phyloP scores from a whole-genome alignment of 2,888 invertebrate genomes.

The Amiota minor region DNA sequence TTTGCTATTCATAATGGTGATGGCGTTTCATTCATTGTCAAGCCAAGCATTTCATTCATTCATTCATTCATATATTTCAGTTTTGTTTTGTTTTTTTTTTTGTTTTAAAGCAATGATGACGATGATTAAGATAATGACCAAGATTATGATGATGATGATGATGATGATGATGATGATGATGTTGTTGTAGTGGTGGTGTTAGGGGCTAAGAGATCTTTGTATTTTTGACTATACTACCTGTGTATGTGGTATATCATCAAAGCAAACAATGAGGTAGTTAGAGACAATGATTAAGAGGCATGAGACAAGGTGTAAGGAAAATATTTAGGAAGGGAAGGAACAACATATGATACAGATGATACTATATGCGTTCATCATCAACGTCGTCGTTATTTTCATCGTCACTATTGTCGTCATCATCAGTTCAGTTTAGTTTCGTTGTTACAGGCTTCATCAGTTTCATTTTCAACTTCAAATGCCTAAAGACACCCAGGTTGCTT shows the following conservation, averaged over 20 bases:
- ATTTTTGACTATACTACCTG: not conserved
- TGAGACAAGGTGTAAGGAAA: no score
- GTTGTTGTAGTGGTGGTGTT: no score
- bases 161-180: not conserved
- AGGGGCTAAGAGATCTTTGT: not conserved
- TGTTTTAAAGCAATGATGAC: conserved; percentile 35
- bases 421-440: conserved; percentile 28
- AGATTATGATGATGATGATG: not conserved
- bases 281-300: not conserved
- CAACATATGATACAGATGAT: no score
- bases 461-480: conserved; percentile 44
- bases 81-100: conserved; percentile 25
- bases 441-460: conserved; percentile 42
- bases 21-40: conserved; percentile 42
- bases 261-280: not conserved
- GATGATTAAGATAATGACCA: conserved; percentile 40
- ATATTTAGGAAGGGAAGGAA: no score
- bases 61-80: conserved; percentile 22
- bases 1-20: not conserved
- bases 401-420: conserved; percentile 21
- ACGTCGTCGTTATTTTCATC: conserved; percentile 46
- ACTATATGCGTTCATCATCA: conserved; percentile 6
- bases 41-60: conserved; percentile 42
- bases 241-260: not conserved
- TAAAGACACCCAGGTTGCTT: conserved; percentile 21